Base-by-base conservation (phyloP, 1,140 invertebrate species). In the Lordiphosa collinella region DNA sequence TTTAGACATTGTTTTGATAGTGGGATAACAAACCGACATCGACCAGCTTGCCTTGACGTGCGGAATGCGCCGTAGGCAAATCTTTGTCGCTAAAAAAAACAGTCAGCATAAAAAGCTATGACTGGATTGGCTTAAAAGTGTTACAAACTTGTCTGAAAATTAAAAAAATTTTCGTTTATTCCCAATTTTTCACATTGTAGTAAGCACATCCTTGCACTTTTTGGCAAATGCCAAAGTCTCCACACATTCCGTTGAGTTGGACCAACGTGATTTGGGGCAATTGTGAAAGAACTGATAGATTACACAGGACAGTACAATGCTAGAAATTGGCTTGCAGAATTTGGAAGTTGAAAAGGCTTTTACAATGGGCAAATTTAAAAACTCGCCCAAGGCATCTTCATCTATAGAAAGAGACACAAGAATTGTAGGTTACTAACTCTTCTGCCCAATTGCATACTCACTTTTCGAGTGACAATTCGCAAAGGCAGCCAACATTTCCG, bases 201-300 rank as follows among this genome's bases (percentile, higher is more conserved):
- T 86, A 3, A 86, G 36, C 6, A 64, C 67, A 61, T 86, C 67
- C 47, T 86, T 86, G 58, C 80, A 86, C 40, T 66, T 73, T 9
- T 58, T 74, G 16, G 63, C 43, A 47, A 74, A 74, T 7, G 67
- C 82, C 35, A 75, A n/a, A 2, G 71, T 69, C 25, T 80, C 68
- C 7, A 36, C 36, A 13, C 80, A 86, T 31, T 86, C 80, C 0
- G 76, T 53, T 9, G 63, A 63, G 7, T 86, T 82, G 2, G 82
- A 64, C 82, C 80, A 86, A 5, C 80, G 80, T 52, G 12, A 62
- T 1, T 25, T 43, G 0, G 80, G 80, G 22, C 80, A 86, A 13
- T 67, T 86, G 22, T 86, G 75, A 12, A 82, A 86, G 36, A 86
- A 86, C 3, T 59, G 44, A 10, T 69, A 55, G 12, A 86, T 66